Evolutionary conservation across 2,888 invertebrate genomes (phyloP).

Genomic region (Drosophila maculinotata): DNA sequence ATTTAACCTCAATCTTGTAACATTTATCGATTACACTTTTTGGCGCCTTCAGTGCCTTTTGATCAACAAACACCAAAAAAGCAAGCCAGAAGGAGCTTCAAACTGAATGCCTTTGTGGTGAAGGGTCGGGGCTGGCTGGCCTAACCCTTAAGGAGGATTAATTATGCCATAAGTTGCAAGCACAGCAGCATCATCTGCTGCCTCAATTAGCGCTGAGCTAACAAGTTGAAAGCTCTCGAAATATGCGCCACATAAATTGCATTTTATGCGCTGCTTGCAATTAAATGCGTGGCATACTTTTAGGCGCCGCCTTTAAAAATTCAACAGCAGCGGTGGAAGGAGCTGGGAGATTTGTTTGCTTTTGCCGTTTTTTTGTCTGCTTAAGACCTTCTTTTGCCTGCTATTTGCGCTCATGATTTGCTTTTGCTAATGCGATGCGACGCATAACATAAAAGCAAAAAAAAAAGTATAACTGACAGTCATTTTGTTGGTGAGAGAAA

Average conservation of each 20-base stretch:
- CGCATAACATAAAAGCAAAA: conserved; percentile 29
- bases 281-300: conserved; percentile 43
- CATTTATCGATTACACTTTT: conserved; percentile 28
- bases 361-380: conserved; percentile 19
- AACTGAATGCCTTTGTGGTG: conserved; percentile 17
- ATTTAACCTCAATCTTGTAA: background rate
- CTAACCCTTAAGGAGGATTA: conserved; percentile 50
- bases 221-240: conserved; percentile 39
- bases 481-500: conserved; percentile 2
- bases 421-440: conserved; percentile 49
- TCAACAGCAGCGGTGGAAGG: background rate
- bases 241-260: conserved; percentile 53
- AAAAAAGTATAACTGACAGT: conserved; percentile 32
- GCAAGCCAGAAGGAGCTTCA: background rate
- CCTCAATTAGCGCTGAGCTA: conserved; percentile 50
- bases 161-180: conserved; percentile 61
- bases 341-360: conserved; percentile 31
- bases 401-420: conserved; percentile 54
- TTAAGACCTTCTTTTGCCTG: conserved; percentile 18
- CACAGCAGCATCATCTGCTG: conserved; percentile 21
- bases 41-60: conserved; percentile 39
- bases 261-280: conserved; percentile 50
- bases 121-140: conserved; percentile 1
- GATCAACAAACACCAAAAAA: conserved; percentile 38
- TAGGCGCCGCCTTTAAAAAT: conserved; percentile 22